Base-by-base conservation (phyloP, 2,113 vertebrate species). In the Xerus inauris region DNA sequence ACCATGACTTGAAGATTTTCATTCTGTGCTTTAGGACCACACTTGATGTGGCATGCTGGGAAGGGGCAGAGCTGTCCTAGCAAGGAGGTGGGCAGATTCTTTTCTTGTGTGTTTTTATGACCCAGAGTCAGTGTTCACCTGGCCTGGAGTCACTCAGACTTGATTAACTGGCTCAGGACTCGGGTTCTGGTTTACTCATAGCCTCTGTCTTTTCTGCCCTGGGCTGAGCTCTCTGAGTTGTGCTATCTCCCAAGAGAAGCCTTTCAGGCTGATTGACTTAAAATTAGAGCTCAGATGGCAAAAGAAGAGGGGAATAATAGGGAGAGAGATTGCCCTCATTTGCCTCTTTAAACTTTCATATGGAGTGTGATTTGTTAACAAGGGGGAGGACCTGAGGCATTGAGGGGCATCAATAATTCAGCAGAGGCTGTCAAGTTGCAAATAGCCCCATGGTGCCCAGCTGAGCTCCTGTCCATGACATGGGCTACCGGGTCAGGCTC, bases 261-360 rank as follows among this genome's bases (percentile, higher is more conserved):
- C 84, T 94, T 90, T 89, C 77, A 59, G 76, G 42, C 67, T 82
- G 92, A 97, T 64, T 90, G 90, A 94, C 84, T 96, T 94, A 87
- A 96, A 94, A 96, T 94, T 77, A 92, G 97, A 97, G 94, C 94
- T 98, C 97, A 98, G 97, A 97, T 97, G 97, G 97, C 69, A 83
- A 89, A 94, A 95, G 96, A 91, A 96, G 92, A 82, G 51, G 17
- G 82, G 14, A 92, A 81, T 96, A 95, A 97, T 94, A 90, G 85
- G 62, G 49, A 38, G 62, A 86, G 94, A 97, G 97, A 98, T 97
- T 95, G 95, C 90, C 86, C 89, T 88, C 92, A 91, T 97, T 95
- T 95, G 87, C 62, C 84, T 95, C 69, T 94, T 98, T 4, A 98
- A 97, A 93, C 92, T 95, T 95, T 98, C 93, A 94, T 97, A 86